Evolutionary conservation across 1,140 invertebrate genomes (phyloP).

Genomic region (Drosophila nigrodunni): DNA sequence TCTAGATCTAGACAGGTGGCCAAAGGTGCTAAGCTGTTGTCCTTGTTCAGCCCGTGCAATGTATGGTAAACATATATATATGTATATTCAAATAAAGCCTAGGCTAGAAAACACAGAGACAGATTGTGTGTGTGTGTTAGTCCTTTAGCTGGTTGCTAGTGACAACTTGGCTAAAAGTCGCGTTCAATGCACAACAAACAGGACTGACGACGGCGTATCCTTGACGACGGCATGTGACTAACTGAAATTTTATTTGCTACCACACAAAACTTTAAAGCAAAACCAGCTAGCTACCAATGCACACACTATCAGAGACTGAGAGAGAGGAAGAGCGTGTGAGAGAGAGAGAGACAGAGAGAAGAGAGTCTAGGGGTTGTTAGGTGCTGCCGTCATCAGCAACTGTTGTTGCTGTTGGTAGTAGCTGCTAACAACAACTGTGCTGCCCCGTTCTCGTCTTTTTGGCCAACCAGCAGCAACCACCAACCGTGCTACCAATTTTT

Average conservation of each 20-base stretch:
- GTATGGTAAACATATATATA: background rate
- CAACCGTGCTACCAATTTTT: conserved; percentile 73
- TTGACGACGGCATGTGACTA: conserved; percentile 84
- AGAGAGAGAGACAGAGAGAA: background rate
- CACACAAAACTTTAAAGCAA: conserved; percentile 83
- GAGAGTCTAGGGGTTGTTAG: conserved; percentile 56
- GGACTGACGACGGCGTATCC: conserved; percentile 76
- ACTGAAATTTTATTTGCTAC: conserved; percentile 84
- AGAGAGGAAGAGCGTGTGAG: conserved; percentile 3
- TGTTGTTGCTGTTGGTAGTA: conserved; percentile 29
- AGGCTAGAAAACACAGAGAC: conserved; percentile 30
- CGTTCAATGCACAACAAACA: conserved; percentile 66
- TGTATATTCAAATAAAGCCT: conserved; percentile 38
- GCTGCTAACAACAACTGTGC: conserved; percentile 34
- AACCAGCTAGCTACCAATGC: conserved; percentile 40
- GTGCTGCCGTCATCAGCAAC: conserved; percentile 58
- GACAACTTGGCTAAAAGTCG: conserved; percentile 52
- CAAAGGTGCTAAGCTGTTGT: conserved; percentile 50
- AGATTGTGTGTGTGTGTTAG: conserved; percentile 15
- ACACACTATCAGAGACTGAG: conserved; percentile 19
- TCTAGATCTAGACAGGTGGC: conserved; percentile 75
- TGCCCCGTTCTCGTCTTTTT: conserved; percentile 48
- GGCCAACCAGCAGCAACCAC: conserved; percentile 79
- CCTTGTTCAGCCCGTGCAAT: conserved; percentile 55
- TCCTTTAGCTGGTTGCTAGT: conserved; percentile 58